Conservation (phyloP, 2,888 invertebrate genomes). For the Chydorus sphaericus region DNA sequence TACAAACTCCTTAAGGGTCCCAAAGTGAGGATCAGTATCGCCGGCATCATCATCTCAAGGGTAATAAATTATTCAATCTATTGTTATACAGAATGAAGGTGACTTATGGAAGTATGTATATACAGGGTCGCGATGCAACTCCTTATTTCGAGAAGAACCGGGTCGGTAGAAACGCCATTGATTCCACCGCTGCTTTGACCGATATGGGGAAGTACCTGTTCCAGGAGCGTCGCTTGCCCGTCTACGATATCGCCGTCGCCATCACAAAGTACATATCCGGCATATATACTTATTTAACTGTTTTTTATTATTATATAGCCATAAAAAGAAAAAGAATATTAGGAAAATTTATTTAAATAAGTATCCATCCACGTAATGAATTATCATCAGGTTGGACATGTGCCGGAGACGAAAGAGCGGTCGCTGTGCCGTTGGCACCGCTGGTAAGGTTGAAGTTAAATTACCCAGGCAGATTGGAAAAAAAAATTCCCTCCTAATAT, state of each 20-base stretch:
- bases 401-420: conserved; percentile 91
- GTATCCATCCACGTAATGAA: too few species aligned
- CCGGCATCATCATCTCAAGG: conserved; percentile 87
- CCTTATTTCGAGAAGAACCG: conserved; percentile 87
- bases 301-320: neutral
- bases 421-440: conserved; percentile 94
- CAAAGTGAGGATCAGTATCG: conserved; percentile 81
- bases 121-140: conserved; percentile 81
- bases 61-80: conserved; percentile 40
- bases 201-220: conserved; percentile 96
- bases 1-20: conserved; percentile 84
- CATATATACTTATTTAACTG: neutral
- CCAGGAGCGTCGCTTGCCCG: conserved; percentile 80
- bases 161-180: conserved; percentile 83
- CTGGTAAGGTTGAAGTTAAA: conserved; percentile 75
- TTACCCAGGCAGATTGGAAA: too few species aligned
- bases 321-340: neutral
- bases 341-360: too few species aligned
- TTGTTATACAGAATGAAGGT: neutral
- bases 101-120: conserved; percentile 18
- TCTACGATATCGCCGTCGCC: conserved; percentile 89
- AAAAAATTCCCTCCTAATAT: too few species aligned
- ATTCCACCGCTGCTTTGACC: conserved; percentile 84
- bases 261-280: conserved; percentile 73
- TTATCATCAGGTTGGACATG: conserved; percentile 98